Conservation (phyloP, 2,113 vertebrate species). For the Cynoglossus semilaevis region DNA sequence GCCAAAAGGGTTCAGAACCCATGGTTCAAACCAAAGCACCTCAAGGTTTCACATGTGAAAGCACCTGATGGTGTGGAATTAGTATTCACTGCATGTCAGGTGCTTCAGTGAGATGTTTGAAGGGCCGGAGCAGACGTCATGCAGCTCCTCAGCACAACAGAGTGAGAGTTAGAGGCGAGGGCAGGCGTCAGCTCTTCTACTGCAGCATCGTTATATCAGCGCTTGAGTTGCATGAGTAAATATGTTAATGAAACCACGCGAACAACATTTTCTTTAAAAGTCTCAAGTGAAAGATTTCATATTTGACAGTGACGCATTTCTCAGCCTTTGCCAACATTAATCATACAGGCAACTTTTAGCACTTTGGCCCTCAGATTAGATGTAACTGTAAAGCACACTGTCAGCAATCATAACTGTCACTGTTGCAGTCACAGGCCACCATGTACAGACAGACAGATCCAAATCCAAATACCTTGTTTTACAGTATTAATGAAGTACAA, state of each 20-base stretch:
- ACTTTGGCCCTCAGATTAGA: background rate
- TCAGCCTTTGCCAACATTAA: background rate
- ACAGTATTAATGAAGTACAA: too few species aligned
- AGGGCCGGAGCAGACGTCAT: constrained; percentile 7
- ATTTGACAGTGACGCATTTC: background rate
- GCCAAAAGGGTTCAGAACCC: too few species aligned
- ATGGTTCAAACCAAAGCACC: too few species aligned
- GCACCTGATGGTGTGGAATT: constrained; percentile 28
- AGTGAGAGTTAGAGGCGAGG: background rate
- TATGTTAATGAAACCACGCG: background rate
- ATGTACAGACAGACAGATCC: background rate
- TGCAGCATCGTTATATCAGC: background rate
- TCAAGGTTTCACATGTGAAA: background rate
- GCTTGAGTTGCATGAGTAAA: background rate
- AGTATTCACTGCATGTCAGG: constrained; percentile 48
- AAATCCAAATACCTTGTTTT: background rate
- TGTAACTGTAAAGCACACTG: background rate
- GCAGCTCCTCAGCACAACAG: background rate
- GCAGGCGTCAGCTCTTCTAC: background rate
- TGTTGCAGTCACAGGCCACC: background rate
- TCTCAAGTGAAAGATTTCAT: background rate
- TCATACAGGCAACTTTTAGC: background rate
- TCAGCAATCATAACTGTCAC: background rate
- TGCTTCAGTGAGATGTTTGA: constrained; percentile 13
- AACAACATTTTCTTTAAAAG: background rate